phyloP scores from a whole-genome alignment of 2,888 invertebrate species.

The Aproaerema taeniolella region DNA sequence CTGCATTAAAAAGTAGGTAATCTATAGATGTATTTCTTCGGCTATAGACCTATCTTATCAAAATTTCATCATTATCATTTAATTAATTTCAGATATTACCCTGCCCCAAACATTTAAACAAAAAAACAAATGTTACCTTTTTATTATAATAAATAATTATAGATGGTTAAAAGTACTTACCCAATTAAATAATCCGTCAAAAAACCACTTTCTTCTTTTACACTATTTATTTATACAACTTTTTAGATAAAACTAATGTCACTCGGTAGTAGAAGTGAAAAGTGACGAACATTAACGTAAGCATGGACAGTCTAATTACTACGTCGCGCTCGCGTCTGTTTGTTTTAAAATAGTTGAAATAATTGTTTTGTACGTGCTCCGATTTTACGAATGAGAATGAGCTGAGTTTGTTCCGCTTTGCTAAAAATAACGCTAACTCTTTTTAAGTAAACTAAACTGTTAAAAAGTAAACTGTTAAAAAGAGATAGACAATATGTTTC shows the following conservation, averaged over 20 bases:
- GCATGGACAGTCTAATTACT: conserved; percentile 8
- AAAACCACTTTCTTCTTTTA: conserved; percentile 5
- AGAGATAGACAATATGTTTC: conserved; percentile 1
- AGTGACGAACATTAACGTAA: conserved; percentile 1
- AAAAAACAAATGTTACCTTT: conserved; percentile 1
- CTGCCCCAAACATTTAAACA: conserved; percentile 7
- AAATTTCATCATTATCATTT: conserved; percentile 1
- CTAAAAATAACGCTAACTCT: background rate
- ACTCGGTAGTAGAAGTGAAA: conserved; percentile 3
- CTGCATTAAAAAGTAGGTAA: no score
- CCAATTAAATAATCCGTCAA: conserved; percentile 10
- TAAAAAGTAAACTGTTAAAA: background rate
- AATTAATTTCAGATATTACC: conserved; percentile 4
- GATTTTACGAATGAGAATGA: background rate
- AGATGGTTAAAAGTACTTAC: conserved; percentile 11
- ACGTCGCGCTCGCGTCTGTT: no score
- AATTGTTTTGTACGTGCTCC: background rate
- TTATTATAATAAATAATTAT: conserved; percentile 8
- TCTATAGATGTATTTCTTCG: no score
- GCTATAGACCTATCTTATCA: no score
- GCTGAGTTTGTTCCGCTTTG: background rate
- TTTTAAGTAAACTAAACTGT: background rate
- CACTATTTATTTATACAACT: conserved; percentile 9
- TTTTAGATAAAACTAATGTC: conserved; percentile 8
- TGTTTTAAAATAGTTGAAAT: conserved; percentile 1